Conservation (phyloP, 2,797 vertebrate species). For the Tangara arthus region DNA sequence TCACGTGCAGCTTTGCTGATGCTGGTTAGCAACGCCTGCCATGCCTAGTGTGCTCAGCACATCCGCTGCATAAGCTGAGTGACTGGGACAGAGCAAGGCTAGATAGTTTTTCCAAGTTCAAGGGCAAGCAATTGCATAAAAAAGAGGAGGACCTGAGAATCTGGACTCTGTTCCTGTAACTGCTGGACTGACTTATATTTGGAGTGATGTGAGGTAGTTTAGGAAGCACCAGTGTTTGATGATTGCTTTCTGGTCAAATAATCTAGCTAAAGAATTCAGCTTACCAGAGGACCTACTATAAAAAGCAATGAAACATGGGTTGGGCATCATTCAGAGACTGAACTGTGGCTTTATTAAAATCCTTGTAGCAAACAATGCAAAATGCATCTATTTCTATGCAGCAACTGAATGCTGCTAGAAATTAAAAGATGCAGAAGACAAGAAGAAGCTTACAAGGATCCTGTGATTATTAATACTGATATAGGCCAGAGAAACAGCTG, state of each 20-base stretch:
- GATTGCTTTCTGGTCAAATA: not conserved
- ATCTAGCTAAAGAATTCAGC: not conserved
- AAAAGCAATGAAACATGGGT: not conserved
- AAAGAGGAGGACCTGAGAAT: not conserved
- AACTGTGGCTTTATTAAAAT: not conserved
- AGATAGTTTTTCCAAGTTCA: not conserved
- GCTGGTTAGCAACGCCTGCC: not conserved
- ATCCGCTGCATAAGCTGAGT: not conserved
- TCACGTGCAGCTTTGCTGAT: not conserved
- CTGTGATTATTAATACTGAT: not conserved
- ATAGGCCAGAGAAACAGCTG: not conserved
- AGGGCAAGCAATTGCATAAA: not conserved
- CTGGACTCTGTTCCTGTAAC: not conserved
- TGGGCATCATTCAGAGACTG: not conserved
- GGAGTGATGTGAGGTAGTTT: not conserved
- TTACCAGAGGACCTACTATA: not conserved
- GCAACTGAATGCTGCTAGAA: not conserved
- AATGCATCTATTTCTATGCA: not conserved
- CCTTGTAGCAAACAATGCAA: not conserved
- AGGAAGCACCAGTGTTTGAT: not conserved
- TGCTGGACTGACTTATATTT: fast-evolving
- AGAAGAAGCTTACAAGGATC: not conserved
- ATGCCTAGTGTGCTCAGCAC: not conserved
- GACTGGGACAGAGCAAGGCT: not conserved
- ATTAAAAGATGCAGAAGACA: not conserved